A percentile compares a stretch with the other conserved stretches of the same genome.
These are phyloP conservation scores for Galago senegalensis DNA, from an alignment of 2,797 vertebrate genomes.

Conservation along the genomic window DNA sequence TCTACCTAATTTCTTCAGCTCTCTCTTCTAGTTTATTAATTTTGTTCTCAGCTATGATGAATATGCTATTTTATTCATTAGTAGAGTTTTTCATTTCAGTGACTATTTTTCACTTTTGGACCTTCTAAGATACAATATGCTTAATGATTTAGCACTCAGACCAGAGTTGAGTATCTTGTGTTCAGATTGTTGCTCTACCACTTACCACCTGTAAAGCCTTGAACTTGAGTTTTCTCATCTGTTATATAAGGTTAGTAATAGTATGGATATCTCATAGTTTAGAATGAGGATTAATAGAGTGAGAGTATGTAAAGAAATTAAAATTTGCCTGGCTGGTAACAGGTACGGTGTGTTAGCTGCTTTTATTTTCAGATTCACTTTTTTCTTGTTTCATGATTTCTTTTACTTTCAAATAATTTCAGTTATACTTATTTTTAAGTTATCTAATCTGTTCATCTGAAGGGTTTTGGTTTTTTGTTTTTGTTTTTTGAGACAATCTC, in stretches of 20 bases:
- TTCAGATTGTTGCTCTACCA: not conserved
- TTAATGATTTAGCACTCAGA: not conserved
- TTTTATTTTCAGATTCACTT: not conserved
- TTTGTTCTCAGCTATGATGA: not conserved
- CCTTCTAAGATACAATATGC: not conserved
- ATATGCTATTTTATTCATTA: not conserved
- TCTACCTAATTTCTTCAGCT: not conserved
- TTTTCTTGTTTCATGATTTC: not conserved
- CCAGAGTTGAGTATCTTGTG: not conserved
- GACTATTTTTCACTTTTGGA: not conserved
- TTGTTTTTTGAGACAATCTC: too few species aligned
- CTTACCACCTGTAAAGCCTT: not conserved
- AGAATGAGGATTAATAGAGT: conserved; percentile 4
- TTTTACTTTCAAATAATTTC: not conserved
- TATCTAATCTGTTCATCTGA: not conserved
- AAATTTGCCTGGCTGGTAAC: not conserved
- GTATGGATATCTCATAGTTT: not conserved
- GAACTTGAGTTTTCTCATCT: not conserved
- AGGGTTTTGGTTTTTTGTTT: too few species aligned
- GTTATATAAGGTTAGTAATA: not conserved
- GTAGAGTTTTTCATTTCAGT: not conserved
- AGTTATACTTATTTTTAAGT: conserved; percentile 14
- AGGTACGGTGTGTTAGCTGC: not conserved
- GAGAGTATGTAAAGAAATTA: not conserved
- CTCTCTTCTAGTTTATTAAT: not conserved